Evolutionary conservation across 2,888 invertebrate species (phyloP).

Genomic region (Taenaris catops): DNA sequence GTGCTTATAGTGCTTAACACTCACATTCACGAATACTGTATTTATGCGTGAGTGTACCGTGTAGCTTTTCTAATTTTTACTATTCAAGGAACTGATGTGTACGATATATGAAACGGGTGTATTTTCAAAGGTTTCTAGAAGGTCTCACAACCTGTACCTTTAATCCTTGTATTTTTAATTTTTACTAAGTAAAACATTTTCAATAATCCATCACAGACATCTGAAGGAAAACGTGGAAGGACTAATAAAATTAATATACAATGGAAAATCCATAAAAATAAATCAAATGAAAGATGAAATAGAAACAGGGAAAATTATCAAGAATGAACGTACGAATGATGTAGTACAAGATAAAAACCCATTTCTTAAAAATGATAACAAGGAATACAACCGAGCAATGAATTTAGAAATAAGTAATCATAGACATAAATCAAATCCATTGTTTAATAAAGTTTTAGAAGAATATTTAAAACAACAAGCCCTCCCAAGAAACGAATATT

Average conservation of each 20-base stretch:
- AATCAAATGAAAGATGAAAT: conserved; percentile 19
- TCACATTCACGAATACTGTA: too few relatives aligned
- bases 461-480: conserved; percentile 20
- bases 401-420: not conserved
- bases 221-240: conserved; percentile 43
- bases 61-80: too few relatives aligned
- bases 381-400: not conserved
- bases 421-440: conserved; percentile 13
- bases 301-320: not conserved
- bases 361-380: not conserved
- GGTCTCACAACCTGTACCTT: not conserved
- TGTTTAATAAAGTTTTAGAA: conserved; percentile 20
- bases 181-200: not conserved
- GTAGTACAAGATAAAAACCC: conserved; percentile 6
- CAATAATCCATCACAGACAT: conserved; percentile 30
- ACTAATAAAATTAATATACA: conserved; percentile 47
- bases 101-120: too few relatives aligned
- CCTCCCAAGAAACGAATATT: conserved; percentile 4
- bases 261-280: conserved; percentile 47
- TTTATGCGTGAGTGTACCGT: too few relatives aligned
- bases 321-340: conserved; percentile 6
- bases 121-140: too few relatives aligned
- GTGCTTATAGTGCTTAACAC: too few relatives aligned
- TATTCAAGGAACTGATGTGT: too few relatives aligned
- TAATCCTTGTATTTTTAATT: not conserved